phyloP scores from a whole-genome alignment of 1,140 invertebrate genomes.

The Lysiphlebus fabarum region DNA sequence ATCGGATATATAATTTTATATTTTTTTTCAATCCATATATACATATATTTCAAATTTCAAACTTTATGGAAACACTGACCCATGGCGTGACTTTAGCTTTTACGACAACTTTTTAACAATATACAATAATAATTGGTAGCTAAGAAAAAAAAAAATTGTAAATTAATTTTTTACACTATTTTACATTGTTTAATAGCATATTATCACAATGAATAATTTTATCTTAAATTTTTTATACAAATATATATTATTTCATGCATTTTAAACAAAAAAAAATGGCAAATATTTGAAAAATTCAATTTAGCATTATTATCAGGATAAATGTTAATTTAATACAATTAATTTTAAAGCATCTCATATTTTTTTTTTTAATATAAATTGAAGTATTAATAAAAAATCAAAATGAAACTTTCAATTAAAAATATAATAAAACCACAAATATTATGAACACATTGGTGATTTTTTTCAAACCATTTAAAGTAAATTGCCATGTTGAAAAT shows the following conservation, averaged over 20 bases:
- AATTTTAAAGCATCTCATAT: too few relatives aligned
- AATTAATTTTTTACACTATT: neutral
- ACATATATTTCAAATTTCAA: constrained; percentile 6
- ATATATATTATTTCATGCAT: neutral
- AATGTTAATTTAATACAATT: too few relatives aligned
- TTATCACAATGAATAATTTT: too few relatives aligned
- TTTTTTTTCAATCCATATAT: neutral
- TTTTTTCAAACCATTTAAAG: neutral
- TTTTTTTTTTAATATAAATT: neutral
- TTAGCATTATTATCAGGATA: too few relatives aligned
- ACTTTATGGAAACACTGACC: neutral
- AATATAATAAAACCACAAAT: too few relatives aligned
- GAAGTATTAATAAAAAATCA: neutral
- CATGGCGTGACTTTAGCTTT: neutral
- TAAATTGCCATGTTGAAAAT: neutral
- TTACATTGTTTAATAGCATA: too few relatives aligned
- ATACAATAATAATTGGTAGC: neutral
- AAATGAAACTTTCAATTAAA: neutral
- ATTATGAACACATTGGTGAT: neutral
- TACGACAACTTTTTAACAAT: too few relatives aligned
- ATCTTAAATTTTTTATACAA: too few relatives aligned
- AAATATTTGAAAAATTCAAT: too few relatives aligned
- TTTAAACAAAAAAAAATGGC: neutral
- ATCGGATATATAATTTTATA: constrained; percentile 33
- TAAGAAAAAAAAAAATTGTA: neutral